A percentile compares a stretch with the other conserved stretches of the same genome.
phyloP scores from a whole-genome alignment of 2,797 vertebrate genomes.

The Sylvia borin region DNA sequence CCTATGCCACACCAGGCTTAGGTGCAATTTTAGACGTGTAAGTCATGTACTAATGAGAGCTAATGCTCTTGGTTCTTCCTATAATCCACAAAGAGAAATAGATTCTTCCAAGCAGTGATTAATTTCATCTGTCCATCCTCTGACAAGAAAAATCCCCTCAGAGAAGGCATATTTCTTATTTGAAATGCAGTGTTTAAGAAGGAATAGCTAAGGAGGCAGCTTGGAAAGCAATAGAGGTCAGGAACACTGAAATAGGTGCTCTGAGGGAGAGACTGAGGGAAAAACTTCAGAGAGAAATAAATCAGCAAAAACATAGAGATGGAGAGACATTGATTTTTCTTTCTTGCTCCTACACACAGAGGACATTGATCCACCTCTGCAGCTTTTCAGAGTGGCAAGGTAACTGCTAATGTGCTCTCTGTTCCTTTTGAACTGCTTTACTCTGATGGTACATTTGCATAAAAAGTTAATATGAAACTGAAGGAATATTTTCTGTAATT shows the following conservation, averaged over 20 bases:
- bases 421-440: not conserved
- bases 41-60: not conserved
- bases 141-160: not conserved
- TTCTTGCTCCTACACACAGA: not conserved
- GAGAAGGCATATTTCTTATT: not conserved
- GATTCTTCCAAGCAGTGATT: not conserved
- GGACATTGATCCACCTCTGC: not conserved
- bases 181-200: not conserved
- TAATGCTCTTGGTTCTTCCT: fast-evolving
- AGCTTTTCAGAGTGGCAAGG: not conserved
- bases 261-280: not conserved
- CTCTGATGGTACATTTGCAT: not conserved
- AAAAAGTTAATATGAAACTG: not conserved
- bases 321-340: not conserved
- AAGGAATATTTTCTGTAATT: not conserved
- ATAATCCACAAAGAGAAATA: not conserved
- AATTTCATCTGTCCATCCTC: not conserved
- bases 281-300: not conserved
- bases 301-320: not conserved
- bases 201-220: not conserved
- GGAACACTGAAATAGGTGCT: not conserved
- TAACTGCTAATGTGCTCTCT: not conserved
- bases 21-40: not conserved
- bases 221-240: not conserved
- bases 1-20: not conserved